Evolutionary conservation across 2,888 invertebrate species (phyloP).

Genomic region (Magallana nippona): DNA sequence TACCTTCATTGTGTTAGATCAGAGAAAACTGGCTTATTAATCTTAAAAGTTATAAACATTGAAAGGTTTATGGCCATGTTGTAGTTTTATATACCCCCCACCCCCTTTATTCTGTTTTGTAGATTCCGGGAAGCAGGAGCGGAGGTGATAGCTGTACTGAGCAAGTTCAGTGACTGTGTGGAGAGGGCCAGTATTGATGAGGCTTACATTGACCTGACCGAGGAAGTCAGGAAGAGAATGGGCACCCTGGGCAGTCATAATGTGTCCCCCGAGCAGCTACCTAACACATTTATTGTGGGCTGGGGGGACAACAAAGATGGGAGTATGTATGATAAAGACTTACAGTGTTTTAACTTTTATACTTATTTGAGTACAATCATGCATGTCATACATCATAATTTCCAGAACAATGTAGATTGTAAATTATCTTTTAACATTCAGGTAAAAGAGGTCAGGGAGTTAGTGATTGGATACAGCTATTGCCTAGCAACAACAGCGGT

Average conservation of each 20-base stretch:
- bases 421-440: not conserved
- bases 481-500: constrained; percentile 60
- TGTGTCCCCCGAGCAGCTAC: constrained; percentile 65
- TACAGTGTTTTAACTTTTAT: not conserved
- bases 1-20: too few species aligned
- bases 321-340: not conserved
- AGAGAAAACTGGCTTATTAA: too few species aligned
- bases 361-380: constrained; percentile 2
- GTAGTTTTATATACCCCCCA: too few species aligned
- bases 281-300: constrained; percentile 78
- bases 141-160: constrained; percentile 87
- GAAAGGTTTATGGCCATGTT: too few species aligned
- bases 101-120: not conserved
- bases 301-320: constrained; percentile 60
- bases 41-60: too few species aligned
- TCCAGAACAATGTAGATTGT: too few species aligned
- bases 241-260: constrained; percentile 37
- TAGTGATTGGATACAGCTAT: constrained; percentile 70
- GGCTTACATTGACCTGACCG: constrained; percentile 95
- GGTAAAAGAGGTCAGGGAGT: constrained; percentile 40
- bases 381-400: not conserved
- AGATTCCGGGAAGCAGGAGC: constrained; percentile 79
- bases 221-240: constrained; percentile 83
- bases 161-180: constrained; percentile 87
- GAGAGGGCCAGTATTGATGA: constrained; percentile 98